Conservation (phyloP, 2,113 vertebrate species). For the Prunella fulvescens region DNA sequence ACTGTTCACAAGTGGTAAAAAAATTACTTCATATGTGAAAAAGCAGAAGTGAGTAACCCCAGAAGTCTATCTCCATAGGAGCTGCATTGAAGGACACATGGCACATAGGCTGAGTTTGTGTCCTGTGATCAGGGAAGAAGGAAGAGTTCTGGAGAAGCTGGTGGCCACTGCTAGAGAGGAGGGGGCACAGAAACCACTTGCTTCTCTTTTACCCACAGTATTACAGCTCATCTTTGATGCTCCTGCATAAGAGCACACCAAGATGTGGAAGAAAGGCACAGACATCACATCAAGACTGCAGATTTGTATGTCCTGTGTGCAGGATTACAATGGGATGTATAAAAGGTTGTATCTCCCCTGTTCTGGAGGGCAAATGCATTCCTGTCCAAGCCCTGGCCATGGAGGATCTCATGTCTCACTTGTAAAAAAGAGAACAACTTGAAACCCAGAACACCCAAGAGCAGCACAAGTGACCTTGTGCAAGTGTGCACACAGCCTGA, state of each 20-base stretch:
- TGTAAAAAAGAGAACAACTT: neutral
- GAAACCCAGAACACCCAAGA: neutral
- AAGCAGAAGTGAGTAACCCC: neutral
- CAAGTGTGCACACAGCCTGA: accelerated
- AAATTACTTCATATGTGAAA: neutral
- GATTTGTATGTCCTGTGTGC: no score
- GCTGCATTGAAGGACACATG: neutral
- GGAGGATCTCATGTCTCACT: neutral
- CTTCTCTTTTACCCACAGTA: neutral
- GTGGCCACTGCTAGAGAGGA: neutral
- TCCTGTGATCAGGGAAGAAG: neutral
- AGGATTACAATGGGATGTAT: neutral
- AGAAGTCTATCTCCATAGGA: neutral
- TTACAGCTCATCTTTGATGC: neutral
- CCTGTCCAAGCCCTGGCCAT: neutral
- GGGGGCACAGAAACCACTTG: neutral
- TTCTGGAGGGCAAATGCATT: neutral
- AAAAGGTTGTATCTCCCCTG: neutral
- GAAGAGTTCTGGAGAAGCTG: neutral
- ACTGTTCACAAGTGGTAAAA: neutral
- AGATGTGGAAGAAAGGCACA: neutral
- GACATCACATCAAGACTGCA: neutral
- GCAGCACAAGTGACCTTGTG: neutral
- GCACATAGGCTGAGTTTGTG: neutral
- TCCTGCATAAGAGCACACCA: neutral